phyloP scores from a whole-genome alignment of 2,113 vertebrate genomes.

The Numenius arquata region DNA sequence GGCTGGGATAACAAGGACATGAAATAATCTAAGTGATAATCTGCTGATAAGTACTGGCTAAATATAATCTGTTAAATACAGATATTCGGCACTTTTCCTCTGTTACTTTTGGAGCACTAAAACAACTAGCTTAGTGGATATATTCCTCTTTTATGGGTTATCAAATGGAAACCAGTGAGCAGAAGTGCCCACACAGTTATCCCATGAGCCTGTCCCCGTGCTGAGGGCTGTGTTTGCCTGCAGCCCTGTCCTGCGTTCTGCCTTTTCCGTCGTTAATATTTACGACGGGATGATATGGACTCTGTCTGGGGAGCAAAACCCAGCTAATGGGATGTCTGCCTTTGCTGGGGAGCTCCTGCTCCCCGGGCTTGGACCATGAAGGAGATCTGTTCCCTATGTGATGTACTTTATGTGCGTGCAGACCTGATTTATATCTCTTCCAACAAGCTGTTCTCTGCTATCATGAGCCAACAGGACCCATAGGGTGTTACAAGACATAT shows the following conservation, averaged over 20 bases:
- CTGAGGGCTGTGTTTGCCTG: neutral
- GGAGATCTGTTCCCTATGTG: constrained; percentile 5
- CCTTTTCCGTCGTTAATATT: neutral
- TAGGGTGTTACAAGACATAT: constrained; percentile 67
- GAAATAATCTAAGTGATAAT: constrained; percentile 7
- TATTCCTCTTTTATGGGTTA: neutral
- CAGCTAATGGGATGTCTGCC: neutral
- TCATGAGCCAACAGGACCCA: constrained; percentile 65
- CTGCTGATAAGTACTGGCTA: constrained; percentile 10
- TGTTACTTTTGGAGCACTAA: neutral
- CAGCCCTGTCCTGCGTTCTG: neutral
- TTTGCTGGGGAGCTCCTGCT: neutral
- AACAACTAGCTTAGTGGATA: neutral
- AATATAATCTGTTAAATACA: constrained; percentile 4
- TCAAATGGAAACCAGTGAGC: neutral
- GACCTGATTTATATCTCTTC: constrained; percentile 61
- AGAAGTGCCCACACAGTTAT: neutral
- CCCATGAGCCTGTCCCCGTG: neutral
- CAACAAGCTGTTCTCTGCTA: constrained; percentile 50
- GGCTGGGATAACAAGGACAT: neutral
- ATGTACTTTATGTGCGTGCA: constrained; percentile 34
- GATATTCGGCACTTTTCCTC: neutral
- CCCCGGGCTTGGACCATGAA: neutral
- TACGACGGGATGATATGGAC: neutral
- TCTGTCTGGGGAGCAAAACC: neutral